Evolutionary conservation across 2,113 vertebrate species (phyloP).

Genomic region (human (Homo sapiens)): GRCh38 chr1:162050501-162051000

Average conservation of each 20-base stretch:
- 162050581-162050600: background rate
- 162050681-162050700: background rate
- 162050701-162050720: background rate
- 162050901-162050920: too few species aligned
- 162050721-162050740: background rate
- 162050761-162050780: slow-evolving; percentile 20
- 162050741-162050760: background rate
- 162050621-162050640: background rate
- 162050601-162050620: background rate
- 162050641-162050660: background rate
- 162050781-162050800: background rate
- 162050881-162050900: too few species aligned
- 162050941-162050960: too few species aligned
- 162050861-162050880: background rate
- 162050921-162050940: too few species aligned
- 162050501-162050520: background rate
- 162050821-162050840: background rate
- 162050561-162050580: background rate
- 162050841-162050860: background rate
- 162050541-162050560: background rate
- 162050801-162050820: slow-evolving; percentile 18
- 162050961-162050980: too few species aligned
- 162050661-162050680: background rate
- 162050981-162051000: too few species aligned
- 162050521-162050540: background rate